phyloP scores from a whole-genome alignment of 2,113 vertebrate species.

The Mustela nigripes region DNA sequence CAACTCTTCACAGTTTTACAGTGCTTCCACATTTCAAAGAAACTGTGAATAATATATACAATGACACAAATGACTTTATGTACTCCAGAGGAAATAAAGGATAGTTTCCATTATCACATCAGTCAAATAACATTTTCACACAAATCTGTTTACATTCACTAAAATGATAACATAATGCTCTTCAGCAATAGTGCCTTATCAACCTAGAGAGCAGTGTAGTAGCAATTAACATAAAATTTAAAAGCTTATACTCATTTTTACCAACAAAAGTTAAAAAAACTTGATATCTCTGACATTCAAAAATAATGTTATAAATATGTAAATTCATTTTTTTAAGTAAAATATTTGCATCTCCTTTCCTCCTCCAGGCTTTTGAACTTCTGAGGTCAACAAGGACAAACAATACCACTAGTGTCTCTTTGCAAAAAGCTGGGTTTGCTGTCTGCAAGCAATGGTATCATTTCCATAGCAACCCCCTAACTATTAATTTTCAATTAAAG shows the following conservation, averaged over 20 bases:
- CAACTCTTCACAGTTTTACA: conserved; percentile 84
- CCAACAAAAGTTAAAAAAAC: conserved; percentile 88
- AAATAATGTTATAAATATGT: conserved; percentile 93
- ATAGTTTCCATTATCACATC: conserved; percentile 90
- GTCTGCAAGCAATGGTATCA: conserved; percentile 93
- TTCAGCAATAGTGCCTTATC: conserved; percentile 86
- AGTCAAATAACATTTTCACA: conserved; percentile 89
- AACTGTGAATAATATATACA: conserved; percentile 86
- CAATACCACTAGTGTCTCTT: conserved; percentile 98
- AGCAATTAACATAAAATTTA: conserved; percentile 89
- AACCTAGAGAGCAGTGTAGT: conserved; percentile 84
- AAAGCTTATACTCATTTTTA: conserved; percentile 86
- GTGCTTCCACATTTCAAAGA: conserved; percentile 84
- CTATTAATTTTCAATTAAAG: conserved; percentile 99
- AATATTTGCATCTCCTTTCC: conserved; percentile 95
- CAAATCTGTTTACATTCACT: conserved; percentile 90
- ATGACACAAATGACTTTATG: conserved; percentile 87
- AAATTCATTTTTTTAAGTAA: conserved; percentile 93
- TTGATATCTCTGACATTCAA: conserved; percentile 90
- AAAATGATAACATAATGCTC: conserved; percentile 87
- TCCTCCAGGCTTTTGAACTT: conserved; percentile 95
- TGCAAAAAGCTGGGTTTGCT: conserved; percentile 94
- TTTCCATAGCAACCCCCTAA: conserved; percentile 96
- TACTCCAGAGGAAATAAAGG: conserved; percentile 90
- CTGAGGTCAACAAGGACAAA: conserved; percentile 99